phyloP scores from a whole-genome alignment of 2,888 invertebrate genomes.

The Oeneis ivallda region DNA sequence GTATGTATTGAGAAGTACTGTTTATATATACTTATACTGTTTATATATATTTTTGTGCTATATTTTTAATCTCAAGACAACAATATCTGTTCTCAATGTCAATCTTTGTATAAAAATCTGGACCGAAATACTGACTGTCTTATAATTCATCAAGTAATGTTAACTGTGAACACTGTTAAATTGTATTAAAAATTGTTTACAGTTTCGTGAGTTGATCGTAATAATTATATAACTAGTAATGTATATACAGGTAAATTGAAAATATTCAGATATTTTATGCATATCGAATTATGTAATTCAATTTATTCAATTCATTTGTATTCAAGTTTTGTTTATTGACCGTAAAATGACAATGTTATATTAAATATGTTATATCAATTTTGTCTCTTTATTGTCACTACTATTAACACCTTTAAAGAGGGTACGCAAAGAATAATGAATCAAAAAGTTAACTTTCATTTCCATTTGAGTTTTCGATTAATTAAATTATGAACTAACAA shows the following conservation, averaged over 20 bases:
- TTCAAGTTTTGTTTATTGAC: conserved; percentile 16
- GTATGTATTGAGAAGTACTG: no score
- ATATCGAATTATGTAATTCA: conserved; percentile 27
- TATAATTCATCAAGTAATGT: neutral
- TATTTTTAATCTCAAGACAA: no score
- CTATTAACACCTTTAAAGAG: neutral
- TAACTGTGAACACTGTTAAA: neutral
- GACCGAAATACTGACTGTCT: neutral
- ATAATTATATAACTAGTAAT: no score
- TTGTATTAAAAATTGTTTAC: neutral
- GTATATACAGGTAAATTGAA: neutral
- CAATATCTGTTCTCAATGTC: no score
- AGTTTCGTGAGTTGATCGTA: neutral
- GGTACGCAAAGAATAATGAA: neutral
- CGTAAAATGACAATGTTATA: conserved; percentile 29
- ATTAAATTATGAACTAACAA: no score
- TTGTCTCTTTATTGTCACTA: neutral
- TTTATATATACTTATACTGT: no score
- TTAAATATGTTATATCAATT: neutral
- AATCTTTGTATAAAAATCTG: neutral
- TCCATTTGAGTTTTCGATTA: no score
- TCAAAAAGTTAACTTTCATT: no score
- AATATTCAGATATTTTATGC: conserved; percentile 19
- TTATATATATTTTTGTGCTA: no score
- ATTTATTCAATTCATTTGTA: conserved; percentile 41